phyloP scores from a whole-genome alignment of 2,888 invertebrate species.

The Drosophila lacicola region DNA sequence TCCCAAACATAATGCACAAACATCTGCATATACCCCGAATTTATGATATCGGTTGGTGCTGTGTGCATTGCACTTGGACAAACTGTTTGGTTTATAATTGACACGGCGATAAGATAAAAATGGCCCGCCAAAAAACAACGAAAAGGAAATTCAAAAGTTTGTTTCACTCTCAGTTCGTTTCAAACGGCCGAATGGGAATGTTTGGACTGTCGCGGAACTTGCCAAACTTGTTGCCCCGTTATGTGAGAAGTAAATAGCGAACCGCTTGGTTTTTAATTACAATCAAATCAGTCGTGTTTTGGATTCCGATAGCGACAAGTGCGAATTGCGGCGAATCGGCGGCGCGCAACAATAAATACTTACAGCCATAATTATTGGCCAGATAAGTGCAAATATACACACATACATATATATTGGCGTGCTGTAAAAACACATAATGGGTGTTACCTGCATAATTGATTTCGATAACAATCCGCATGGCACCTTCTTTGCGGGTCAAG shows the following conservation, averaged over 20 bases:
- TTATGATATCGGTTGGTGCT: background rate
- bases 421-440: constrained; percentile 62
- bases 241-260: constrained; percentile 22
- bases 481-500: constrained; percentile 82
- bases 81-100: constrained; percentile 52
- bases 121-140: constrained; percentile 17
- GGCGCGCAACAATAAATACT: constrained; percentile 10
- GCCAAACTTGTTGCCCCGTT: constrained; percentile 31
- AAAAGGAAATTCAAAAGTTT: constrained; percentile 23
- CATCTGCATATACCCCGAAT: background rate
- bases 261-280: constrained; percentile 20
- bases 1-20: background rate
- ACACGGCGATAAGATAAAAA: constrained; percentile 66
- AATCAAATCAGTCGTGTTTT: constrained; percentile 62
- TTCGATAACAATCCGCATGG: constrained; percentile 82
- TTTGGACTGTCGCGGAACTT: constrained; percentile 21
- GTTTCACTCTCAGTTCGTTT: constrained; percentile 65
- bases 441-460: constrained; percentile 78
- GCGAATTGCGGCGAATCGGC: constrained; percentile 16
- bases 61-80: constrained; percentile 40
- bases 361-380: constrained; percentile 7
- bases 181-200: constrained; percentile 42
- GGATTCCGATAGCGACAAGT: constrained; percentile 36
- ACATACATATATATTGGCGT: background rate
- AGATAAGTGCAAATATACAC: background rate